These are phyloP conservation scores for Spodoptera exigua DNA, from an alignment of 2,888 invertebrate genomes.

Conservation along the genomic window DNA sequence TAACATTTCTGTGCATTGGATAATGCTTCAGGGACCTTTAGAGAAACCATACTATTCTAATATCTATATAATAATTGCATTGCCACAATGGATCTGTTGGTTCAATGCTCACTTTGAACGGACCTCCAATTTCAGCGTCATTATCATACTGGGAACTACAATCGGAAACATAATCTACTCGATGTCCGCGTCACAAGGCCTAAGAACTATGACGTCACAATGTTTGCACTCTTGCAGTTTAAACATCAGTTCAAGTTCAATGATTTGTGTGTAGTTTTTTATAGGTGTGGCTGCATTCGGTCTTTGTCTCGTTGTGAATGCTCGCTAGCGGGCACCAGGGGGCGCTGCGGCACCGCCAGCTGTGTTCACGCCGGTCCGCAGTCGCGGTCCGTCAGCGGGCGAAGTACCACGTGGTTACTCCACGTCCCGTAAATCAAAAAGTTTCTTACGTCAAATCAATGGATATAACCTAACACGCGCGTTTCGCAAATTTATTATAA, in stretches of 20 bases:
- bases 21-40: constrained; percentile 25
- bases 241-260: constrained; percentile 59
- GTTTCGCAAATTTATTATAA: constrained; percentile 67
- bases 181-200: constrained; percentile 27
- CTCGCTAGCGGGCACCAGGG: constrained; percentile 56
- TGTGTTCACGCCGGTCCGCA: constrained; percentile 70
- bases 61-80: constrained; percentile 19
- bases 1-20: constrained; percentile 21
- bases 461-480: constrained; percentile 88
- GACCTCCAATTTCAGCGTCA: constrained; percentile 18
- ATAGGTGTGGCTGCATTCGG: constrained; percentile 69
- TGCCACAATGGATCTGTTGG: constrained; percentile 22
- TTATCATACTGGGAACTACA: constrained; percentile 10
- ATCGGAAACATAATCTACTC: constrained; percentile 24
- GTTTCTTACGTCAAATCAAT: constrained; percentile 89
- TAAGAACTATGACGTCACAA: constrained; percentile 40
- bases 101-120: constrained; percentile 19
- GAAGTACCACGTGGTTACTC: constrained; percentile 63
- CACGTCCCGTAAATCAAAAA: constrained; percentile 70
- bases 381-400: constrained; percentile 70
- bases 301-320: constrained; percentile 62
- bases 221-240: constrained; percentile 50
- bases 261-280: constrained; percentile 59
- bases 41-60: constrained; percentile 14
- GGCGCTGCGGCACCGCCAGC: constrained; percentile 69